These are phyloP conservation scores for Vireo griseus DNA, from an alignment of 2,797 vertebrate genomes.

Conservation along the genomic window DNA sequence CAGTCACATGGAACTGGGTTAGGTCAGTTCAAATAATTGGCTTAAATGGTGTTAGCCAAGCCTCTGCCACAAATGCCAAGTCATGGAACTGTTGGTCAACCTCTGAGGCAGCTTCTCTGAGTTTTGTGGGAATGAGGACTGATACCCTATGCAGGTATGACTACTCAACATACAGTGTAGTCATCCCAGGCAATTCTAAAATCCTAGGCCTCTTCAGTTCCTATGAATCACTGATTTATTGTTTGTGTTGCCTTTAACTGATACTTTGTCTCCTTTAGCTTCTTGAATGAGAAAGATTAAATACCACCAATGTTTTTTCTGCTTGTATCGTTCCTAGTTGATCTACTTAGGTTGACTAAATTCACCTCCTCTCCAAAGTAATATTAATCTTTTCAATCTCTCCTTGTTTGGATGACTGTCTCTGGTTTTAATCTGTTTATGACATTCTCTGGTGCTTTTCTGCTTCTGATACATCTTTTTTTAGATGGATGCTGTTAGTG, in stretches of 20 bases:
- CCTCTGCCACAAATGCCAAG: not conserved
- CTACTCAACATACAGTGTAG: not conserved
- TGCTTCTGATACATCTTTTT: conserved; percentile 19
- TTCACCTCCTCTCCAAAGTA: not conserved
- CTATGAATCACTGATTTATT: not conserved
- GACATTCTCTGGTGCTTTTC: conserved; percentile 19
- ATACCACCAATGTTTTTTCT: not conserved
- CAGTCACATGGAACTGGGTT: not conserved
- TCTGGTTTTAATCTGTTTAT: conserved; percentile 37
- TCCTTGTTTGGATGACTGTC: conserved; percentile 5
- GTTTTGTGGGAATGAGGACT: not conserved
- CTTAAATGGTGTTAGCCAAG: not conserved
- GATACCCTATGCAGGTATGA: not conserved
- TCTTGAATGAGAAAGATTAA: not conserved
- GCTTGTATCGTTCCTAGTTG: not conserved
- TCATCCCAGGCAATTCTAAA: not conserved
- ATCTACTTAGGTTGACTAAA: not conserved
- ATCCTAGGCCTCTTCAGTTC: not conserved
- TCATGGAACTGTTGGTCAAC: not conserved
- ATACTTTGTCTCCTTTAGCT: not conserved
- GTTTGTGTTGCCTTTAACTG: not conserved
- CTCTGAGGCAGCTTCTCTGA: not conserved
- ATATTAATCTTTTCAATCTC: conserved; percentile 54
- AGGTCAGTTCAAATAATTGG: not conserved
- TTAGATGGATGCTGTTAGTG: not conserved